These are phyloP conservation scores for Laupala kohalensis DNA, from an alignment of 1,140 invertebrate species.

Conservation along the genomic window DNA sequence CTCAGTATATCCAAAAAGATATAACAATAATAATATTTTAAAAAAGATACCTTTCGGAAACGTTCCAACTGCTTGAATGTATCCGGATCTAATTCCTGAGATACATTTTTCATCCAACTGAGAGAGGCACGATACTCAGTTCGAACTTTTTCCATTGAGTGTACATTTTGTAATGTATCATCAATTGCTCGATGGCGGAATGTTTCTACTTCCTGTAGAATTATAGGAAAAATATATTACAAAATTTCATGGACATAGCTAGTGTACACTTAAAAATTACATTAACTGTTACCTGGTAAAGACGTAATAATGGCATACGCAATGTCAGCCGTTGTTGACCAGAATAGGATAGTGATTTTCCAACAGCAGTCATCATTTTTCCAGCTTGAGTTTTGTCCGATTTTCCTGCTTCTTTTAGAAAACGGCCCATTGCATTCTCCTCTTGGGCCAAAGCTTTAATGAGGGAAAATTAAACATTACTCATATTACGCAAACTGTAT, in stretches of 20 bases:
- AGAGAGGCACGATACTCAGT: slow-evolving; percentile 94
- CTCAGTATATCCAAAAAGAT: no score
- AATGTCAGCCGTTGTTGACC: slow-evolving; percentile 85
- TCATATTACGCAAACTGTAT: no score
- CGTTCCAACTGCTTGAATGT: slow-evolving; percentile 89
- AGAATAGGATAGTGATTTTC: slow-evolving; percentile 88
- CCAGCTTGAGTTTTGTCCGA: slow-evolving; percentile 75
- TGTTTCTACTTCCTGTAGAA: slow-evolving; percentile 76
- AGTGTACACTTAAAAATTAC: background rate
- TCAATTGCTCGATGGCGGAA: slow-evolving; percentile 87
- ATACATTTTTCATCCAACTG: slow-evolving; percentile 98
- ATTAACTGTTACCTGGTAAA: slow-evolving; percentile 53
- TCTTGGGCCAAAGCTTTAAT: slow-evolving; percentile 72
- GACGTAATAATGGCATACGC: slow-evolving; percentile 69
- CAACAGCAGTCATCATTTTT: slow-evolving; percentile 86
- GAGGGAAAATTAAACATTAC: background rate
- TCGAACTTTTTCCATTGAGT: slow-evolving; percentile 85
- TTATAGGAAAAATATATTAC: background rate
- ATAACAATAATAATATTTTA: no score
- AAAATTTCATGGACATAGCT: background rate
- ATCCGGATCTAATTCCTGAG: slow-evolving; percentile 91
- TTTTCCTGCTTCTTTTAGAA: slow-evolving; percentile 90
- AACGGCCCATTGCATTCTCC: slow-evolving; percentile 87
- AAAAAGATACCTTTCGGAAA: slow-evolving; percentile 66
- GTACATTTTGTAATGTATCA: slow-evolving; percentile 81